Evolutionary conservation across 2,888 invertebrate species (phyloP), one percentile per base, ranked within the genome.

Genomic region (Lasioglossum marginatum): DNA sequence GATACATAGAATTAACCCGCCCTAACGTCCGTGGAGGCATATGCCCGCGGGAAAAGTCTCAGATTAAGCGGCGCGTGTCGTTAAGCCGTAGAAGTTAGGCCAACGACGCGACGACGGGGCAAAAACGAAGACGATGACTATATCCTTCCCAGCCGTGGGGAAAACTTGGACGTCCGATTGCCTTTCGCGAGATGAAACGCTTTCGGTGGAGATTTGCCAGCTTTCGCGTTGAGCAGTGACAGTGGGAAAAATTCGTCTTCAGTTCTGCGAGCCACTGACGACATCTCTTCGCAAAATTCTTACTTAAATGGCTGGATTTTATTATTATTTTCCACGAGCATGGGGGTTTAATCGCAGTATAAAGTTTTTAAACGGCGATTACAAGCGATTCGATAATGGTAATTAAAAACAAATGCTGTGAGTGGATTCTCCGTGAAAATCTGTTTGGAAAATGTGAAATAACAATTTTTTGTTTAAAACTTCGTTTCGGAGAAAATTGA

Each of bases 1-100:
- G 73, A 82, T 84, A 81, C 78, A 82, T 84, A 63, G 75, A 87
- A 84, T 82, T 68, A 87, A 71, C 74, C 73, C n/a, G 60, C 73
- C 34, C 23, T 68, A 68, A 71, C 71, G 43, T 43, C 27, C 43
- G 16, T 1, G n/a, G n/a, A 37, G n/a, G 5, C 43, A 43, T 43
- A 19, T 1, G 31, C 45, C 27, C 71, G 40, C 6, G 6, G 34
- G 68, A 68, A 68, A 68, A 68, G 23, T 68, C 68, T 68, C 23
- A 23, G 68, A 68, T 37, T 68, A 68, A 37, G 23, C 68, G 12
- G 37, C 68, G 68, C 34, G 37, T 68, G 68, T 68, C 68, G 68
- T 68, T 68, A 68, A 37, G 68, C 23, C 68, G 68, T 19, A 23
- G 23, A 68, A 63, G 63, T 63, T 63, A 31, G 63, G 31, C 63